Base-by-base conservation (phyloP, 2,113 vertebrate genomes). In the Erinaceus europaeus region DNA sequence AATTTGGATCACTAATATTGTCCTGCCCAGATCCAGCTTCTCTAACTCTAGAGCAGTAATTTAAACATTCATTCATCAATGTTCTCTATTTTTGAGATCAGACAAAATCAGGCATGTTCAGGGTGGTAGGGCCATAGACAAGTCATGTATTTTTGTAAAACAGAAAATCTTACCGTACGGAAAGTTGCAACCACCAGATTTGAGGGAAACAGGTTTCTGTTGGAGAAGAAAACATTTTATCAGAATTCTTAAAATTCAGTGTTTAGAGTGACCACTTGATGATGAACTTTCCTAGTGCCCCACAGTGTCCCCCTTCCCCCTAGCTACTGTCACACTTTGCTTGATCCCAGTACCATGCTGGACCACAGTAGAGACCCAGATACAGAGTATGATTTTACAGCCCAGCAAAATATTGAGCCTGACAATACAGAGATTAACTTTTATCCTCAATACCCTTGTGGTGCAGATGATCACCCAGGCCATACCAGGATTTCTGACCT, bases 131-230 rank as follows among this genome's bases (percentile, higher is more conserved):
- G n/a, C 10, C 21, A 3, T 14, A 32, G 27, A 38, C 48, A 77
- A 52, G 50, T 12, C 62, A 65, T 62, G 64, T 25, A 11, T 1
- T 53, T 64, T 73, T 64, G 82, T 62, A 84, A 93, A 18, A 42
- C 57, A 84, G 40, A 10, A 25, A 42, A 40, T 95, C 98, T 98
- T 97, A 99, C 99, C 95, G 98, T 98, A 80, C 82, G 97, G 93
- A 99, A 99, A 90, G 99, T 97, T 38, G 99, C 98, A 52, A 97
- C 97, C 90, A 99, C 98, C 73, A 99, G 98, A 93, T 99, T 99
- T 1, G 99, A 95, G 53, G 99, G 99, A 95, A 99, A 98, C 93
- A 99, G 95, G 95, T 99, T 99, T 97, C 99, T 99, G 97, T 86
- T 90, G 94, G 83, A 68, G 96, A 95, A 95, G 42, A 78, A 96